A percentile compares a stretch with the other conserved stretches of the same genome.
These are phyloP conservation scores for Eumaeus atala DNA, from an alignment of 1,140 invertebrate species.

Conservation along the genomic window DNA sequence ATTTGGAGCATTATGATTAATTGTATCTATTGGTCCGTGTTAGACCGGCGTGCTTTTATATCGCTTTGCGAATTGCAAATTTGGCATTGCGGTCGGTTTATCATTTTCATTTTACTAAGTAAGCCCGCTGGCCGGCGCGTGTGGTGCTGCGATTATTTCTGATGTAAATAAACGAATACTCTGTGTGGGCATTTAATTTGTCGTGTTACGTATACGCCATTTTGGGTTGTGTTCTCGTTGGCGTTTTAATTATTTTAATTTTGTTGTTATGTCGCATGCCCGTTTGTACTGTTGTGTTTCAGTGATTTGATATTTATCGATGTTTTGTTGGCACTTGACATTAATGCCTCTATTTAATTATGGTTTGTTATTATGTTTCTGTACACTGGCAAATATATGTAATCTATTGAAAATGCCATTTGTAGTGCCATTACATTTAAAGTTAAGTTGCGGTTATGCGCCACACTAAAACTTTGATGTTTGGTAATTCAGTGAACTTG, in stretches of 20 bases:
- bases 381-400: neutral
- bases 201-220: slow-evolving; percentile 9
- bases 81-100: slow-evolving; percentile 28
- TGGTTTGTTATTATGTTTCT: too few relatives aligned
- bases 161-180: slow-evolving; percentile 19
- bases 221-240: slow-evolving; percentile 12
- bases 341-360: neutral
- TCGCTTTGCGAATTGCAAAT: slow-evolving; percentile 25
- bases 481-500: too few relatives aligned
- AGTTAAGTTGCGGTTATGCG: neutral
- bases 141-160: neutral
- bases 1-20: slow-evolving; percentile 8
- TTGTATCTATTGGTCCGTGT: slow-evolving; percentile 8
- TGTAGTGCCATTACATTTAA: neutral
- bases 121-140: slow-evolving; percentile 14
- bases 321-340: neutral
- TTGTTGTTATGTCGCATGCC: slow-evolving; percentile 5
- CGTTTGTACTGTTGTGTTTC: neutral
- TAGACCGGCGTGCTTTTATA: slow-evolving; percentile 14
- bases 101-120: slow-evolving; percentile 37
- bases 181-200: slow-evolving; percentile 13
- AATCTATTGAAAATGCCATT: neutral
- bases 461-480: neutral
- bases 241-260: slow-evolving; percentile 20
- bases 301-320: neutral